Evolutionary conservation across 2,888 invertebrate genomes (phyloP).

Genomic region (Tipula vernalis): DNA sequence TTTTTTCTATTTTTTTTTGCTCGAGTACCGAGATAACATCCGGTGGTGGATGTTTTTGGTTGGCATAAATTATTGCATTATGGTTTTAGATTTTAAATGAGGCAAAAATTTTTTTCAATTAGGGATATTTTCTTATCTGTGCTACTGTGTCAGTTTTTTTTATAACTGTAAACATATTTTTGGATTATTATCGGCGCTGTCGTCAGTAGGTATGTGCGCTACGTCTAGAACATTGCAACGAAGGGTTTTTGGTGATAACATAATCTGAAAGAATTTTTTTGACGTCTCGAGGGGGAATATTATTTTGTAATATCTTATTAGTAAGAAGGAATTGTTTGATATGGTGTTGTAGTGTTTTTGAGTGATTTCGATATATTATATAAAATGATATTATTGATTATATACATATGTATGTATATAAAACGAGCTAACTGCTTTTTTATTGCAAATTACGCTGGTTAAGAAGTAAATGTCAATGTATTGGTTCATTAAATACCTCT

Average conservation of each 20-base stretch:
- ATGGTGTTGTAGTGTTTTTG: background rate
- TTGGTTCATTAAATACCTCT: no score
- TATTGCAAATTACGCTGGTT: no score
- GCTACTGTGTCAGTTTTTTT: background rate
- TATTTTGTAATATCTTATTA: background rate
- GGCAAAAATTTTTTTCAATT: background rate
- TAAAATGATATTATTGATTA: no score
- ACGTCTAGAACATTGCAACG: background rate
- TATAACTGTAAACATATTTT: background rate
- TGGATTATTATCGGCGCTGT: background rate
- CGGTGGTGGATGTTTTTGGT: background rate
- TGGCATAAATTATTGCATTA: background rate
- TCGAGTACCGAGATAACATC: background rate
- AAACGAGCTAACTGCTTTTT: no score
- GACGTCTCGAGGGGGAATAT: background rate
- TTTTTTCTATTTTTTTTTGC: background rate
- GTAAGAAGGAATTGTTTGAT: background rate
- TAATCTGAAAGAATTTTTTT: background rate
- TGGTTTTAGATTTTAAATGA: conserved; percentile 4
- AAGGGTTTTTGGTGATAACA: background rate
- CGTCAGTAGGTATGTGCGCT: background rate
- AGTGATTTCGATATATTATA: background rate
- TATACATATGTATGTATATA: no score
- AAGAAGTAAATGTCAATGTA: no score
- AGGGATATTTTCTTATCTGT: background rate